Conservation (phyloP, 2,888 invertebrate genomes). For the Lucinisca nassula region DNA sequence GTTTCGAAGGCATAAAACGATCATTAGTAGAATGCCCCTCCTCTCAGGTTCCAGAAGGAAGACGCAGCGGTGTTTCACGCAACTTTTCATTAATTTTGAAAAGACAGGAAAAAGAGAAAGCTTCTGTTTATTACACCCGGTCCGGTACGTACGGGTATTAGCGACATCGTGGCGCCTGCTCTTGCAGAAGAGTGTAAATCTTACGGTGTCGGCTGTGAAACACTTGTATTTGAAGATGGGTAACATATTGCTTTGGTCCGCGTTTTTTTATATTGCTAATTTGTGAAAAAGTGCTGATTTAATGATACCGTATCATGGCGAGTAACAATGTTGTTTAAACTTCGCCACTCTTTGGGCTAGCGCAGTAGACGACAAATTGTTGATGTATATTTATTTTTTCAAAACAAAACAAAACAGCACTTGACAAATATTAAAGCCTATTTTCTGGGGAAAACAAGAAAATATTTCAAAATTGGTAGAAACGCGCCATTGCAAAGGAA, state of each 20-base stretch:
- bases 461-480: no score
- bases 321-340: no score
- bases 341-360: no score
- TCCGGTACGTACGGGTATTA: slow-evolving; percentile 60
- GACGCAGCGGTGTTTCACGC: slow-evolving; percentile 69
- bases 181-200: neutral
- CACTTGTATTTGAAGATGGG: neutral
- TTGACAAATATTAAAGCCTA: no score
- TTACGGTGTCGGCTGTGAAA: neutral
- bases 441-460: no score
- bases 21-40: slow-evolving; percentile 67
- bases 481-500: no score
- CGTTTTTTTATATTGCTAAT: neutral
- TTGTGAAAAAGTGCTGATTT: no score
- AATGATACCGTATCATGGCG: no score
- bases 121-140: slow-evolving; percentile 46
- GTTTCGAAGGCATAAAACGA: slow-evolving; percentile 7
- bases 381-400: no score
- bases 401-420: no score
- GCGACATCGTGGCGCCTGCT: slow-evolving; percentile 61
- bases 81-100: slow-evolving; percentile 63
- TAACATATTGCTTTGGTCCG: neutral
- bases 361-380: no score
- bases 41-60: slow-evolving; percentile 59
- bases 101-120: slow-evolving; percentile 47